phyloP scores from a whole-genome alignment of 1,140 invertebrate genomes.

The Holotrichia oblita region DNA sequence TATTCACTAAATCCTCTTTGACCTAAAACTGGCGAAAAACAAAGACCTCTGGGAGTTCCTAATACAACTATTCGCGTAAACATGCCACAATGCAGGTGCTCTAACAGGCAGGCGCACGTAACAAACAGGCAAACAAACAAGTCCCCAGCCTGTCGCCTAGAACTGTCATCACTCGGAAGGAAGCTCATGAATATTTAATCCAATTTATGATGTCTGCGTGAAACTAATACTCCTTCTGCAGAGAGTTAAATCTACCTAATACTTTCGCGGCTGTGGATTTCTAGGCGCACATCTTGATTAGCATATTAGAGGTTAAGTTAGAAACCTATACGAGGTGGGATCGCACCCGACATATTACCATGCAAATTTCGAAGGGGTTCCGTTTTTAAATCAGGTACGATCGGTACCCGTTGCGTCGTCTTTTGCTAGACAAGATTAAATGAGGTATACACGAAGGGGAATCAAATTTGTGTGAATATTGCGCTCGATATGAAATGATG shows the following conservation, averaged over 20 bases:
- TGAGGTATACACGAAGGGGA: neutral
- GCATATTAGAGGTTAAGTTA: neutral
- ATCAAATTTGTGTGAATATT: no score
- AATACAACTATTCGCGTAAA: no score
- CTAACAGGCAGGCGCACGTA: neutral
- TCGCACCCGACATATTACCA: neutral
- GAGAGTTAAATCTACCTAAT: neutral
- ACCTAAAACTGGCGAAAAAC: no score
- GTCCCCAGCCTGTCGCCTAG: neutral
- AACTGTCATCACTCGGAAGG: neutral
- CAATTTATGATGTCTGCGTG: conserved; percentile 18
- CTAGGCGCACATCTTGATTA: neutral
- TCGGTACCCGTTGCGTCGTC: neutral
- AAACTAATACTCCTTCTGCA: conserved; percentile 5
- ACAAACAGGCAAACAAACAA: conserved; percentile 16
- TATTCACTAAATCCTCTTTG: no score
- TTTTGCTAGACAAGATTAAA: neutral
- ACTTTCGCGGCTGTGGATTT: neutral
- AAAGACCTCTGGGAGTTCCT: no score
- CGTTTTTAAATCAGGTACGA: neutral
- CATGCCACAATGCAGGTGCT: neutral
- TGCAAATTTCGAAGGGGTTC: neutral
- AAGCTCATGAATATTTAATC: conserved; percentile 23
- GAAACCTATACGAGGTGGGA: neutral
- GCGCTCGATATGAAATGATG: no score